These are phyloP conservation scores for Percopsis transmontana DNA, from an alignment of 2,113 vertebrate species.

Conservation along the genomic window DNA sequence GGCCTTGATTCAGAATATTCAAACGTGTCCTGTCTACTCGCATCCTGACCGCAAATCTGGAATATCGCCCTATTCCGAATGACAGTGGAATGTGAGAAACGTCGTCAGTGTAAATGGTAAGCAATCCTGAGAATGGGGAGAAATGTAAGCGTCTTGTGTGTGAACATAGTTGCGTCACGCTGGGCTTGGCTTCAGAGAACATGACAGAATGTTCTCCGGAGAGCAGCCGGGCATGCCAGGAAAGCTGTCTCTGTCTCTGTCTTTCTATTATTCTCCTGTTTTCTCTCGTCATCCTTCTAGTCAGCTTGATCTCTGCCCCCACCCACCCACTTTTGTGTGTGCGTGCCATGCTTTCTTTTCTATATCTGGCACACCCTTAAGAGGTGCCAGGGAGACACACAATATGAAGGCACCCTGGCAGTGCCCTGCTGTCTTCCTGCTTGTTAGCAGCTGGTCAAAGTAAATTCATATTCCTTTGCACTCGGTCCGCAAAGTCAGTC, in stretches of 20 bases:
- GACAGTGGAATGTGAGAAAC: background rate
- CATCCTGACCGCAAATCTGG: too few relatives aligned
- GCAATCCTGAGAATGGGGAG: background rate
- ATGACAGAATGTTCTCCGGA: conserved; percentile 59
- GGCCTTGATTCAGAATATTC: too few relatives aligned
- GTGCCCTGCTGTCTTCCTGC: conserved; percentile 57
- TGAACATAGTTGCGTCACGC: conserved; percentile 38
- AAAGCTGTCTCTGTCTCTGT: conserved; percentile 28
- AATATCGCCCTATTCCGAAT: too few relatives aligned
- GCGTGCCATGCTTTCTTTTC: conserved; percentile 20
- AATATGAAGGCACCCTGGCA: conserved; percentile 58
- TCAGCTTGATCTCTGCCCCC: too few relatives aligned
- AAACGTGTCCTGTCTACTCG: too few relatives aligned
- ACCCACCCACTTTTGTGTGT: too few relatives aligned
- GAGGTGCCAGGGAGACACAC: conserved; percentile 59
- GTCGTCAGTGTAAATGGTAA: background rate
- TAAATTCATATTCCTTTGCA: conserved; percentile 53
- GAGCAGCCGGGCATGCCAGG: conserved; percentile 57
- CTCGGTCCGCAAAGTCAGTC: conserved; percentile 48
- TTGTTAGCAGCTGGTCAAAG: conserved; percentile 70
- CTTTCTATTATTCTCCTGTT: conserved; percentile 19
- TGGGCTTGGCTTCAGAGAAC: conserved; percentile 45
- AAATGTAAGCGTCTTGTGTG: conserved; percentile 5
- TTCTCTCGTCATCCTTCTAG: background rate
- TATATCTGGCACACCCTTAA: conserved; percentile 61